Base-by-base conservation (phyloP, 1,140 invertebrate species). In the Listronotus oregonensis region DNA sequence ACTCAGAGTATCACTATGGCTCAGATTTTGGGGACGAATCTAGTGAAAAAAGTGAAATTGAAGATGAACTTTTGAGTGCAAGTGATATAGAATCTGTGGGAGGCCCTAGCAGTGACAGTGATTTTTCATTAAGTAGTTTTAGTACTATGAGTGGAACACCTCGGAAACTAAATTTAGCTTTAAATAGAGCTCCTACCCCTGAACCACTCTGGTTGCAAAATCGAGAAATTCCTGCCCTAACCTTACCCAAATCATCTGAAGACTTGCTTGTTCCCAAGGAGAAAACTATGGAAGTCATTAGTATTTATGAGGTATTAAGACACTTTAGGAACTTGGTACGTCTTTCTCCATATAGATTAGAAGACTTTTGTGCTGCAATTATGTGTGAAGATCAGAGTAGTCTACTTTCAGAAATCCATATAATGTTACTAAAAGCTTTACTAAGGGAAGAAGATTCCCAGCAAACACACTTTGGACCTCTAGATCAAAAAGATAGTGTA, bases 401-500 rank as follows among this genome's bases (percentile, higher is more conserved):
- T 76, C 80, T 99, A 34, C 80, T 98, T 8, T 89, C 91, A 12
- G 96, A 99, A 82, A 88, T 97, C 71, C 96, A 98, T 78, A 92
- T 97, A 62, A 90, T 90, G 84, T 80, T 98, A 40, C 81, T 98
- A 2, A 96, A 95, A 82, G 89, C 95, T 9, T 83, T 98, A 58
- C 80, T 98, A 31, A 80, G 96, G 52, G 96, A 98, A 82, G 96
- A 98, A 81, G 96, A 98, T 79, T 88, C 89, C 0, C 94, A 96
- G 79, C 93, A 94, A 75, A 97, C 95, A 14, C 91, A 94, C 77
- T 98, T 97, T 83, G 96, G 96, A 50, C 94, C 96, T 11, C 80
- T 95, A 55, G 97, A 99, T 82, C 90, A 95, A 73, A 98, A 98
- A 83, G 96, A 98, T 80, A 96, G 93, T 79, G 90, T 98, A 0